Conservation (phyloP, 2,888 invertebrate genomes). For the Diploptera punctata region DNA sequence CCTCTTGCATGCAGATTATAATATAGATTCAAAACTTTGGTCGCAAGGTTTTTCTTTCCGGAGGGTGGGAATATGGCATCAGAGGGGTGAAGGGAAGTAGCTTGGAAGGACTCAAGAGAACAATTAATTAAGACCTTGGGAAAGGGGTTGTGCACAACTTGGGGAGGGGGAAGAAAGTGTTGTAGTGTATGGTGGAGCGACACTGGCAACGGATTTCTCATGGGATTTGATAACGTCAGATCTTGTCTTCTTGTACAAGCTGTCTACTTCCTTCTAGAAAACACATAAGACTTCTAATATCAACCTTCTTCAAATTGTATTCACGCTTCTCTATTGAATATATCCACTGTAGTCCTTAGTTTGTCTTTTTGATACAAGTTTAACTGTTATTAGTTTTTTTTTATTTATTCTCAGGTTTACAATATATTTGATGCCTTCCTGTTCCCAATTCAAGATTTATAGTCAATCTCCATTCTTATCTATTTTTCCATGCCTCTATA, state of each 20-base stretch:
- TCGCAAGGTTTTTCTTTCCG: constrained; percentile 17
- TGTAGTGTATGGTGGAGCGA: not conserved
- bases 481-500: too few relatives aligned
- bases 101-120: constrained; percentile 32
- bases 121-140: constrained; percentile 39
- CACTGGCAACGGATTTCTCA: constrained; percentile 14
- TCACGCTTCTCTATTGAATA: too few relatives aligned
- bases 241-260: not conserved
- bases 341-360: too few relatives aligned
- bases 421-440: too few relatives aligned
- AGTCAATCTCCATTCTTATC: too few relatives aligned
- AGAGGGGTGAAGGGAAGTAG: not conserved
- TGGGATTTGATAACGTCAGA: constrained; percentile 25
- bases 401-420: too few relatives aligned
- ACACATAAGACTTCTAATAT: too few relatives aligned
- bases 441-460: too few relatives aligned
- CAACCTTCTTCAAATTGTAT: too few relatives aligned
- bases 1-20: constrained; percentile 35
- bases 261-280: too few relatives aligned
- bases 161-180: not conserved
- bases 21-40: constrained; percentile 39
- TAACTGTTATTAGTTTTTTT: too few relatives aligned
- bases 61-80: not conserved
- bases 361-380: too few relatives aligned
- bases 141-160: constrained; percentile 16